Conservation (phyloP, 2,797 vertebrate species). For the Caiman crocodilus region DNA sequence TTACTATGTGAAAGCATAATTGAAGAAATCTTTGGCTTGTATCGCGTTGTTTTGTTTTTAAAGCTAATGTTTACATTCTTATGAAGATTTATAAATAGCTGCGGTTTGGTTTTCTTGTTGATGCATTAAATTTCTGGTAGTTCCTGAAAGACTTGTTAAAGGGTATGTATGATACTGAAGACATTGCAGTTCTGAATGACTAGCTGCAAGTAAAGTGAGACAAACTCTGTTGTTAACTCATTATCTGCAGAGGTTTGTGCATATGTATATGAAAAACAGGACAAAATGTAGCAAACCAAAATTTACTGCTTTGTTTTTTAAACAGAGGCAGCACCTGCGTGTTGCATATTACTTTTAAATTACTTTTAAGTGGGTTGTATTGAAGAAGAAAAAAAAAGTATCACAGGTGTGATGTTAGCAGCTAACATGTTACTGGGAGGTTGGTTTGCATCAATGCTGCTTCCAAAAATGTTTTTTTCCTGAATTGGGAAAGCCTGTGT, state of each 20-base stretch:
- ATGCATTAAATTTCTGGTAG: background rate
- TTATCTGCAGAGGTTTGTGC: background rate
- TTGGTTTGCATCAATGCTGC: background rate
- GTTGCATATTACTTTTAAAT: background rate
- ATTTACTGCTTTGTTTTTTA: background rate
- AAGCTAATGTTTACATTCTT: background rate
- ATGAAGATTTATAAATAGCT: background rate
- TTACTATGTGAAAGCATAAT: background rate
- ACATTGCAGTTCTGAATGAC: background rate
- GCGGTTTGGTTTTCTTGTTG: background rate
- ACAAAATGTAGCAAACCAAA: background rate
- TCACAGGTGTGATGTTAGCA: background rate
- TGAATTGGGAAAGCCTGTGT: background rate
- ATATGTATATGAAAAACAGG: background rate
- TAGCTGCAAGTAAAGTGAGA: background rate
- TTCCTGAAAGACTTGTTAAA: background rate
- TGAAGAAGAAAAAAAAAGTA: background rate
- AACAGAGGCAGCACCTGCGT: background rate
- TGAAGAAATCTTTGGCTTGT: accelerated
- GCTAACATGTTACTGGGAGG: accelerated
- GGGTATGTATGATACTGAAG: background rate
- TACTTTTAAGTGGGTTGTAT: background rate
- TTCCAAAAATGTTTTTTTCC: accelerated
- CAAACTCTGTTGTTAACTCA: accelerated
- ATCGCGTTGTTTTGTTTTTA: accelerated